Evolutionary conservation across 1,140 invertebrate species (phyloP).

Genomic region (Bombus polaris): DNA sequence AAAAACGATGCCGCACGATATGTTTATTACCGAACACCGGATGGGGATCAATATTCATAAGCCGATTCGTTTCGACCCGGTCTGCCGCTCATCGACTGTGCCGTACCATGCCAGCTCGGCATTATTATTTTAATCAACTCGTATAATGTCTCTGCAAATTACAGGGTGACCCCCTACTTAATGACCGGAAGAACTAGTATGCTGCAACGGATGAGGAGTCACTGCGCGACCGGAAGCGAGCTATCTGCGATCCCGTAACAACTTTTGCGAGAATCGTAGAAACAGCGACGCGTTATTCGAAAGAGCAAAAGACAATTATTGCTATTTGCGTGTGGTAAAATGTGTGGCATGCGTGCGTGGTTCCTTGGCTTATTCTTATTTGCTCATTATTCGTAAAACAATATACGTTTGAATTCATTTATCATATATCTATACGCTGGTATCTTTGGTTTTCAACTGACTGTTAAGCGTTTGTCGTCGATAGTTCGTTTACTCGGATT

Average conservation of each 20-base stretch:
- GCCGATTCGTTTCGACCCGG: conserved; percentile 45
- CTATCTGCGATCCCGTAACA: conserved; percentile 6
- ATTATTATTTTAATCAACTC: conserved; percentile 72
- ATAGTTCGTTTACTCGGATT: neutral
- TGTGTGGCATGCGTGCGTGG: too few species aligned
- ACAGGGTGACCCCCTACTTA: conserved; percentile 62
- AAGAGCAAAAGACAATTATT: neutral
- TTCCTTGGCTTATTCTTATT: too few species aligned
- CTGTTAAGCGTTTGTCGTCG: too few species aligned
- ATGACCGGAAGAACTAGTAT: conserved; percentile 68
- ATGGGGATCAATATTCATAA: conserved; percentile 72
- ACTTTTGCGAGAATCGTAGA: neutral
- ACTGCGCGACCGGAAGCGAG: conserved; percentile 52
- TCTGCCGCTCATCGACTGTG: conserved; percentile 60
- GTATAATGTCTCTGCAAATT: conserved; percentile 72
- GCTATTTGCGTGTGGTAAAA: too few species aligned
- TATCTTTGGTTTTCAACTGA: too few species aligned
- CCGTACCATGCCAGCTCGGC: conserved; percentile 52
- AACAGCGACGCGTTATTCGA: neutral
- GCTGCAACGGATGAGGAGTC: conserved; percentile 66
- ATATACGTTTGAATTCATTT: too few species aligned
- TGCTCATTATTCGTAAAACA: too few species aligned
- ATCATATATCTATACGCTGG: too few species aligned
- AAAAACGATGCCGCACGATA: conserved; percentile 61
- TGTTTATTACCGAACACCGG: conserved; percentile 69